Percentiles rank a stretch among this genome's conserved stretches.
These are phyloP conservation scores for Matsumurasca onukii DNA, from an alignment of 1,140 invertebrate genomes.

Conservation along the genomic window DNA sequence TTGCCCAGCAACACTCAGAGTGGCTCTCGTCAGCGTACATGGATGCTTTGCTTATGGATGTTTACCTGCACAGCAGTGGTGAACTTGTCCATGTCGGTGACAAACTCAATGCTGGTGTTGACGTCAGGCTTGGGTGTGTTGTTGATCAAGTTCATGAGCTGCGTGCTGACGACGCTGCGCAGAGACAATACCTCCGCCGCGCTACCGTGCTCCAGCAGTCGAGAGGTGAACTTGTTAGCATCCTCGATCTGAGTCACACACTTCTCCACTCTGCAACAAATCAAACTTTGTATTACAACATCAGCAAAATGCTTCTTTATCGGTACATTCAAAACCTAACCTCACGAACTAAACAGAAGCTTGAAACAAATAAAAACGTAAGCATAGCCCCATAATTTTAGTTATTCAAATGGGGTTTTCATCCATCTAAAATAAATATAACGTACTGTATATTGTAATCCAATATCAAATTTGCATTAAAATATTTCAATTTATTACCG, in stretches of 20 bases:
- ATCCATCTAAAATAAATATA: too few relatives aligned
- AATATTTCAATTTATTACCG: too few relatives aligned
- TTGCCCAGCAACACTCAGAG: too few relatives aligned
- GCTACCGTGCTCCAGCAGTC: constrained; percentile 78
- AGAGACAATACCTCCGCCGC: constrained; percentile 78
- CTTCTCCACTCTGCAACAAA: constrained; percentile 65
- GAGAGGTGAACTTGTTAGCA: constrained; percentile 77
- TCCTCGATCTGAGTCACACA: constrained; percentile 79
- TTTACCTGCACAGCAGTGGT: constrained; percentile 60
- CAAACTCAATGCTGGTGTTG: constrained; percentile 77
- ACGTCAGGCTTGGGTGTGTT: constrained; percentile 77
- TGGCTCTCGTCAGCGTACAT: background rate
- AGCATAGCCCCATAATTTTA: too few relatives aligned
- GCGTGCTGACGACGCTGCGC: constrained; percentile 71
- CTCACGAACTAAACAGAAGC: too few relatives aligned
- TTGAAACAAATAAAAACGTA: too few relatives aligned
- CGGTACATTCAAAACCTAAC: too few relatives aligned
- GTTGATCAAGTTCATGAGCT: constrained; percentile 74
- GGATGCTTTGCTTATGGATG: background rate
- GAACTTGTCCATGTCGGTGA: constrained; percentile 77
- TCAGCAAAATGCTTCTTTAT: too few relatives aligned
- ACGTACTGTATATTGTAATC: too few relatives aligned
- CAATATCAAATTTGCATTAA: too few relatives aligned
- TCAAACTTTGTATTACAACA: too few relatives aligned
- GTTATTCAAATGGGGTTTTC: too few relatives aligned